phyloP scores from a whole-genome alignment of 2,113 vertebrate genomes.

The Hippocampus zosterae region DNA sequence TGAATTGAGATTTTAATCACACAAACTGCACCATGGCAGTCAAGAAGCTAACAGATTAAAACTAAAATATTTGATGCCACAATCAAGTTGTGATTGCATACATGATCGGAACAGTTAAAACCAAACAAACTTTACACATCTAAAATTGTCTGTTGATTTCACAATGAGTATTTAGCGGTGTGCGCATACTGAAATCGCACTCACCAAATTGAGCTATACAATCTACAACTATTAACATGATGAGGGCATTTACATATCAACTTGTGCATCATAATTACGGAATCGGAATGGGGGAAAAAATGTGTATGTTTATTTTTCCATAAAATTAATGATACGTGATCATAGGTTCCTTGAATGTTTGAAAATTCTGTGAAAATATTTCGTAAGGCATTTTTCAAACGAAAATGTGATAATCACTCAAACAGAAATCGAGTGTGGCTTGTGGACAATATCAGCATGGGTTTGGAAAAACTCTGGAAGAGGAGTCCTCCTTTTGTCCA shows the following conservation, averaged over 20 bases:
- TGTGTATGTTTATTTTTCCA: not conserved
- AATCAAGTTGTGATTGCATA: not conserved
- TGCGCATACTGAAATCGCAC: not conserved
- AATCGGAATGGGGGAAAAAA: not conserved
- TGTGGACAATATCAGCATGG: constrained; percentile 24
- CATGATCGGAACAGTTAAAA: not conserved
- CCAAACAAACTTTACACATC: not conserved
- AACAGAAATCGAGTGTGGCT: constrained; percentile 1
- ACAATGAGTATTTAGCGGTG: not conserved
- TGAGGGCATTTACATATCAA: not conserved
- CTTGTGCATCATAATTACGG: not conserved
- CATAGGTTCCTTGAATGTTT: not conserved
- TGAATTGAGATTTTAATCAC: not conserved
- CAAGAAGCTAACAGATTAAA: not conserved
- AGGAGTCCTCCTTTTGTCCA: constrained; percentile 51
- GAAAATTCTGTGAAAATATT: no score
- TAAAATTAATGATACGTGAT: not conserved
- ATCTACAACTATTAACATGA: not conserved
- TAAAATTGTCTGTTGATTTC: not conserved
- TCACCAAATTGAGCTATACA: not conserved
- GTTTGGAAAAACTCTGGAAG: constrained; percentile 51
- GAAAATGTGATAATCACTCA: not conserved
- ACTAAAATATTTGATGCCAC: not conserved
- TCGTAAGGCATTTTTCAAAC: not conserved
- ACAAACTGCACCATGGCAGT: not conserved